phyloP scores from a whole-genome alignment of 2,888 invertebrate genomes.

The Scaeva pyrastri region DNA sequence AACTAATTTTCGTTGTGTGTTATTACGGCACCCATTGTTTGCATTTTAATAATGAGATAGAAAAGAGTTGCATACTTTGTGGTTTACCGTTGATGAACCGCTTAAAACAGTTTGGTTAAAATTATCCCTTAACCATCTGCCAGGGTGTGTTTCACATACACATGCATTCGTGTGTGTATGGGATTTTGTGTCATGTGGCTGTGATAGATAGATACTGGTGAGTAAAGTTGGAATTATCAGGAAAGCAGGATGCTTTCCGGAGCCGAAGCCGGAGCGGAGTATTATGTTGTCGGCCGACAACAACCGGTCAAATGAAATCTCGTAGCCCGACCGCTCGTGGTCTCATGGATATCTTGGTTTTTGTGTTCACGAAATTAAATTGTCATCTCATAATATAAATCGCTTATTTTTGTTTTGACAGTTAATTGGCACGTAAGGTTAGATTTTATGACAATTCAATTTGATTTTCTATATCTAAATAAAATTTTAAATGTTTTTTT shows the following conservation, averaged over 20 bases:
- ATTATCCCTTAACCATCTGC: constrained; percentile 17
- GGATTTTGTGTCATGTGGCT: neutral
- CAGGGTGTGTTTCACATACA: neutral
- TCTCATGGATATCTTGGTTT: neutral
- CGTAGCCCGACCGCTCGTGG: too few species aligned
- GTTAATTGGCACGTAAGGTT: neutral
- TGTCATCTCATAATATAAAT: neutral
- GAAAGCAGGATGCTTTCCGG: neutral
- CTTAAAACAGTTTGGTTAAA: constrained; percentile 69
- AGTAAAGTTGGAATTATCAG: constrained; percentile 59
- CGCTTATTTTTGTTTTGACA: neutral
- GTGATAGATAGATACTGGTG: neutral
- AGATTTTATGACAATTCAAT: constrained; percentile 1
- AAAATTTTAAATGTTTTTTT: too few species aligned
- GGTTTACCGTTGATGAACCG: constrained; percentile 69
- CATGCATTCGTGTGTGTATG: neutral
- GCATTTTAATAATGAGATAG: constrained; percentile 55
- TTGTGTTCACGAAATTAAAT: neutral
- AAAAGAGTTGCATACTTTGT: constrained; percentile 57
- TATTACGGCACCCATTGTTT: constrained; percentile 37
- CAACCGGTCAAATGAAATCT: neutral
- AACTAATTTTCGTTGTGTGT: constrained; percentile 38
- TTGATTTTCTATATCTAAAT: too few species aligned
- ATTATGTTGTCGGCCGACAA: neutral
- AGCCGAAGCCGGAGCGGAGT: too few species aligned